Evolutionary conservation across 2,888 invertebrate genomes (phyloP).

Genomic region (Drosophila prostipennis): DNA sequence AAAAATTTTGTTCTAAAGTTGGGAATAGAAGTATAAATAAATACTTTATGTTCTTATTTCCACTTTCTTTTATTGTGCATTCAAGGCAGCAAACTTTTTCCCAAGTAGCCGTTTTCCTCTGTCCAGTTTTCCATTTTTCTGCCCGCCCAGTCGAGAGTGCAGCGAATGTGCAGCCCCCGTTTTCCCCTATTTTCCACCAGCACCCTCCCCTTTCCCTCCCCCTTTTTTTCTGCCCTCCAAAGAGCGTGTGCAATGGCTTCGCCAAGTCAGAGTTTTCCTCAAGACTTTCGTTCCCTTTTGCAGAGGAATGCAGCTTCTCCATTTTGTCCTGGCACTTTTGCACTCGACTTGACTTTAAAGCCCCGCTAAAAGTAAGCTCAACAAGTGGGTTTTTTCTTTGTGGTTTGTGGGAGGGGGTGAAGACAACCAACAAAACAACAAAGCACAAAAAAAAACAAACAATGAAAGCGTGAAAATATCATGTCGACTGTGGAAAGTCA

Average conservation of each 20-base stretch:
- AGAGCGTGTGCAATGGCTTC: slow-evolving; percentile 60
- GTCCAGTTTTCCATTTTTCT: slow-evolving; percentile 61
- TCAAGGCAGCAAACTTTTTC: slow-evolving; percentile 7
- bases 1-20: no score
- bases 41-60: not conserved
- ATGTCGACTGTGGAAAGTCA: slow-evolving; percentile 74
- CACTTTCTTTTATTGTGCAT: slow-evolving; percentile 18
- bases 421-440: slow-evolving; percentile 15
- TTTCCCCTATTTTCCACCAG: not conserved
- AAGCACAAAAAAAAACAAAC: slow-evolving; percentile 61
- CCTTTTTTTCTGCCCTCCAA: slow-evolving; percentile 11
- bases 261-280: slow-evolving; percentile 14
- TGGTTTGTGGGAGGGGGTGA: slow-evolving; percentile 16
- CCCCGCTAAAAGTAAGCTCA: slow-evolving; percentile 51
- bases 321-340: slow-evolving; percentile 49
- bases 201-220: not conserved
- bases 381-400: slow-evolving; percentile 58
- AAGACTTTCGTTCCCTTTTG: slow-evolving; percentile 20
- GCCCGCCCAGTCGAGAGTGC: slow-evolving; percentile 72
- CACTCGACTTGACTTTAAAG: slow-evolving; percentile 71
- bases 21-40: not conserved
- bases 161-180: slow-evolving; percentile 70
- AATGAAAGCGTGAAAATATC: slow-evolving; percentile 78
- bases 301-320: slow-evolving; percentile 37
- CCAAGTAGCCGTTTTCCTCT: slow-evolving; percentile 21